Evolutionary conservation across 2,888 invertebrate genomes (phyloP).

Genomic region (Osedax frankpressi): DNA sequence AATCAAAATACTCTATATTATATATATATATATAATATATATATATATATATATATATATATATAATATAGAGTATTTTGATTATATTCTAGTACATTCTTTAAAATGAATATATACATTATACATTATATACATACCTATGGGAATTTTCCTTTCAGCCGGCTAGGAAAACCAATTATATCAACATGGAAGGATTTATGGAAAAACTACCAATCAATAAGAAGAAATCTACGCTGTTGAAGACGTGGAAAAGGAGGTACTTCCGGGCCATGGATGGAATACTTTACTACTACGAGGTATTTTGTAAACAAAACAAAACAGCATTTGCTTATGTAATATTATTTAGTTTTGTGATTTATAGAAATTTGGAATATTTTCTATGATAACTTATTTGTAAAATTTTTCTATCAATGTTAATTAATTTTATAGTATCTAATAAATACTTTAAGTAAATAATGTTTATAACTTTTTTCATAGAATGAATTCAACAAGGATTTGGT

Average conservation of each 20-base stretch:
- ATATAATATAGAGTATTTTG: too few relatives aligned
- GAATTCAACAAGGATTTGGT: not conserved
- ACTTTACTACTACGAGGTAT: slow-evolving; percentile 50
- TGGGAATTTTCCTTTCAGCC: too few relatives aligned
- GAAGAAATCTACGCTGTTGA: slow-evolving; percentile 51
- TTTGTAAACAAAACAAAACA: too few relatives aligned
- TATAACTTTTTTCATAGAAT: too few relatives aligned
- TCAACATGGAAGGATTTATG: slow-evolving; percentile 50
- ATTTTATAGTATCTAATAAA: too few relatives aligned
- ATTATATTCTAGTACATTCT: not conserved
- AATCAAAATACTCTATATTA: not conserved
- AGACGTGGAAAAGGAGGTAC: slow-evolving; percentile 53
- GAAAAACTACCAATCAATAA: slow-evolving; percentile 50
- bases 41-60: not conserved
- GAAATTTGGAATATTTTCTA: too few relatives aligned
- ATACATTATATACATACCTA: too few relatives aligned
- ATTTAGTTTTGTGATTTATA: too few relatives aligned
- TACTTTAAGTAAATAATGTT: too few relatives aligned
- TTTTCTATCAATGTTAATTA: too few relatives aligned
- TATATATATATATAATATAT: not conserved
- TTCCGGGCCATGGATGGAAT: slow-evolving; percentile 51
- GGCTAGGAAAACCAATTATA: slow-evolving; percentile 11
- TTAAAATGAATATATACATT: not conserved
- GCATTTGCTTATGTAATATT: too few relatives aligned
- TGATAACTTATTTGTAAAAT: too few relatives aligned